Percentiles rank a stretch among this genome's conserved stretches.
phyloP scores from a whole-genome alignment of 2,113 vertebrate genomes.

The Romanogobio albipinnatus region DNA sequence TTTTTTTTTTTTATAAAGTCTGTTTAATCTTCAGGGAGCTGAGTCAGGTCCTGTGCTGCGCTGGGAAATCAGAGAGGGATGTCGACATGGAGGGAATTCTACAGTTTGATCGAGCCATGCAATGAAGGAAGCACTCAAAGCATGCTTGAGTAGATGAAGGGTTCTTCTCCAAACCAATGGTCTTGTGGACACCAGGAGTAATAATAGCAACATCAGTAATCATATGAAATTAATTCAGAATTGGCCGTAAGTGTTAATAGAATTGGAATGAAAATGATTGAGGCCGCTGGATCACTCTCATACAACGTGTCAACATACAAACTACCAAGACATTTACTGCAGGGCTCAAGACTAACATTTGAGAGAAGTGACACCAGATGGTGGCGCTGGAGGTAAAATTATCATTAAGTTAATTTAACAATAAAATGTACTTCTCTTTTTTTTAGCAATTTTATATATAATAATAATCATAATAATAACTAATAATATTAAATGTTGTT shows the following conservation, averaged over 20 bases:
- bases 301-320: neutral
- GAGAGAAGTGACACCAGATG: too few species aligned
- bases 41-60: conserved; percentile 38
- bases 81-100: conserved; percentile 39
- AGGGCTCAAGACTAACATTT: too few species aligned
- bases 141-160: conserved; percentile 26
- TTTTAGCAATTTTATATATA: too few species aligned
- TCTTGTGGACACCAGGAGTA: neutral
- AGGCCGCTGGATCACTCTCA: neutral
- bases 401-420: too few species aligned
- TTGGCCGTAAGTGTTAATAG: neutral
- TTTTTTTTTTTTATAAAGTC: neutral
- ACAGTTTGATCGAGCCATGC: conserved; percentile 29
- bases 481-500: too few species aligned
- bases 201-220: neutral
- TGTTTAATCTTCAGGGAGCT: conserved; percentile 35
- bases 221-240: conserved; percentile 1
- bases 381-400: too few species aligned
- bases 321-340: neutral
- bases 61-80: conserved; percentile 25
- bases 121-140: conserved; percentile 36
- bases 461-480: too few species aligned
- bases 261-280: neutral
- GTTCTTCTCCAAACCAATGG: neutral
- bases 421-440: too few species aligned